Evolutionary conservation across 2,797 vertebrate genomes (phyloP).

Genomic region (Myotis myotis): DNA sequence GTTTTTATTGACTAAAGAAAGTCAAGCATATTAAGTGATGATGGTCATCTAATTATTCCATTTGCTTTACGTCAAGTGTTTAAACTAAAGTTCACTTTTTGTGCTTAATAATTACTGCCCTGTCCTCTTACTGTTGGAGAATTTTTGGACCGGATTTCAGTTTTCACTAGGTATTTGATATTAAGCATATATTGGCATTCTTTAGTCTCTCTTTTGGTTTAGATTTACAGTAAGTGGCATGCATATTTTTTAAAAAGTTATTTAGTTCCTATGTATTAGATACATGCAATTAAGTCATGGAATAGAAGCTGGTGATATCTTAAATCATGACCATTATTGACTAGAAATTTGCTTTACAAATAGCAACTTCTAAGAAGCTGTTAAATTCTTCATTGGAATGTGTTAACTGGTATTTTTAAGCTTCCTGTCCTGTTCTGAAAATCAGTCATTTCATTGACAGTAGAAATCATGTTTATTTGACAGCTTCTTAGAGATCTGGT

Average conservation of each 20-base stretch:
- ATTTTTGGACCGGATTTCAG: slow-evolving; percentile 33
- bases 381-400: slow-evolving; percentile 76
- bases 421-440: slow-evolving; percentile 62
- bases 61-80: slow-evolving; percentile 22
- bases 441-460: slow-evolving; percentile 50
- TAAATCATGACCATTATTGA: slow-evolving; percentile 59
- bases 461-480: slow-evolving; percentile 62
- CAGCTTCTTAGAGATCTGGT: slow-evolving; percentile 76
- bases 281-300: background rate
- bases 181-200: background rate
- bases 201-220: slow-evolving; percentile 30
- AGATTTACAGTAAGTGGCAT: slow-evolving; percentile 19
- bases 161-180: slow-evolving; percentile 33
- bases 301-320: slow-evolving; percentile 37
- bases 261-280: slow-evolving; percentile 21
- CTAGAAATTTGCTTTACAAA: slow-evolving; percentile 81
- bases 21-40: background rate
- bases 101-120: slow-evolving; percentile 33
- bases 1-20: slow-evolving; percentile 5
- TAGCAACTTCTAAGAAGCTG: slow-evolving; percentile 73
- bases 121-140: slow-evolving; percentile 20
- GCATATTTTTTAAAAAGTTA: background rate
- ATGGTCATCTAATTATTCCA: background rate
- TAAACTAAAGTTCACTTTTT: slow-evolving; percentile 12
- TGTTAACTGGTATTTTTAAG: slow-evolving; percentile 46